Evolutionary conservation across 2,797 vertebrate species (phyloP), one percentile per base, ranked within the genome.

Genomic region (Cyclura pinguis): DNA sequence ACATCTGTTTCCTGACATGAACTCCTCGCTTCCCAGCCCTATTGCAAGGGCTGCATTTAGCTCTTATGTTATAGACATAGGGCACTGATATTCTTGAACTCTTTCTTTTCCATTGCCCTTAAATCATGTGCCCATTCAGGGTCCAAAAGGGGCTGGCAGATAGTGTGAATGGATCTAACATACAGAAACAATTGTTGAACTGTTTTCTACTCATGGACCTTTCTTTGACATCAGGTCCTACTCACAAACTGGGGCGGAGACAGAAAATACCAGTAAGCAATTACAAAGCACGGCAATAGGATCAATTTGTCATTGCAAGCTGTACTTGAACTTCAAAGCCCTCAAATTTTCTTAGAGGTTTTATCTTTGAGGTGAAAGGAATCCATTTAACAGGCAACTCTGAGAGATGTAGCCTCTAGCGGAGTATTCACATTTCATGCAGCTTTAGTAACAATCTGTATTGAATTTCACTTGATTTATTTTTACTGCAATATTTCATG

Each of bases 301-400:
- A 94, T 77, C 72, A 91, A 95, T 96, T 96, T 96, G 95, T 95
- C 94, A 96, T 84, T 95, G 89, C 87, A 90, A 95, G 89, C 88
- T 84, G 16, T 88, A 74, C 29, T 91, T 91, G 83, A 82, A 88
- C 90, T 94, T 95, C 93, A 95, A 96, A 96, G 94, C 47, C 18
- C 67, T 81, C 91, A 91, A 78, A 74, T 78, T 86, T 93, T 95
- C 92, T 94, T 95, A 91, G 95, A 96, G 96, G 96, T 96, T 96
- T 97, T 97, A 95, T 91, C 72, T 93, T 94, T 94, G 87, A 96
- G 95, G 89, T 88, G 93, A 93, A 92, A 94, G 94, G 95, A 95
- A 95, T 87, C 92, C 90, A 90, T 91, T 94, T 93, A 95, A 93
- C 95, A 94, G 95, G 96, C 92, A 95, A 92, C 92, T 96, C 69